Base-by-base conservation (phyloP, 2,888 invertebrate species). In the Dendrolimus houi region DNA sequence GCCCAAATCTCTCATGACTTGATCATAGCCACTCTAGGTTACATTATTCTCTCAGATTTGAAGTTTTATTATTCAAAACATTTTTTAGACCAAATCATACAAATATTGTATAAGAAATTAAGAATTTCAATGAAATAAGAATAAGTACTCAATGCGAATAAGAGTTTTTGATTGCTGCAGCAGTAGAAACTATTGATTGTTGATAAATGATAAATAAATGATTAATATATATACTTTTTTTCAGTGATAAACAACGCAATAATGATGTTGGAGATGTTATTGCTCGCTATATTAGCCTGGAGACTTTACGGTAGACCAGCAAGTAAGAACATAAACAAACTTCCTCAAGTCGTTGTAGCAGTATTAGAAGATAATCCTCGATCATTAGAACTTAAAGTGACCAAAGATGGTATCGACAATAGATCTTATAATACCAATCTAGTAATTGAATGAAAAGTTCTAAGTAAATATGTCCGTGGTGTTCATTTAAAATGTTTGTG, bases 231-330 rank as follows among this genome's bases (percentile, higher is more conserved):
- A 55, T n/a, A 60, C 52, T 54, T 17, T 55, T 56, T 74, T 74
- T 9, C 91, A 95, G 95, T 94, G 77, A 91, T 94, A 63, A 93
- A 94, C 83, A 94, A 94, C 78, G 85, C 91, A 52, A 71, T 94
- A 65, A 93, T 94, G 91, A 82, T 95, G 68, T 73, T 93, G 66
- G 94, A 95, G 81, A 94, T 95, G 94, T 84, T 94, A 57, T 70
- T 94, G 56, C 85, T 95, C 53, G 92, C 93, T 54, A 83, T 92
- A 60, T 89, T 93, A 70, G 95, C 95, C 0, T 91, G 93, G 75
- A 82, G 86, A 59, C 73, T 95, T 55, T 95, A 95, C 83, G 92
- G 92, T 59, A 78, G 79, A 53, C 76, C 83, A 0, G 77, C 83
- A 0, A 79, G 74, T 0, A 87, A 87, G 64, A 64, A 70, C 9